phyloP scores from a whole-genome alignment of 2,113 vertebrate genomes.

The Paracanthobrama guichenoti region DNA sequence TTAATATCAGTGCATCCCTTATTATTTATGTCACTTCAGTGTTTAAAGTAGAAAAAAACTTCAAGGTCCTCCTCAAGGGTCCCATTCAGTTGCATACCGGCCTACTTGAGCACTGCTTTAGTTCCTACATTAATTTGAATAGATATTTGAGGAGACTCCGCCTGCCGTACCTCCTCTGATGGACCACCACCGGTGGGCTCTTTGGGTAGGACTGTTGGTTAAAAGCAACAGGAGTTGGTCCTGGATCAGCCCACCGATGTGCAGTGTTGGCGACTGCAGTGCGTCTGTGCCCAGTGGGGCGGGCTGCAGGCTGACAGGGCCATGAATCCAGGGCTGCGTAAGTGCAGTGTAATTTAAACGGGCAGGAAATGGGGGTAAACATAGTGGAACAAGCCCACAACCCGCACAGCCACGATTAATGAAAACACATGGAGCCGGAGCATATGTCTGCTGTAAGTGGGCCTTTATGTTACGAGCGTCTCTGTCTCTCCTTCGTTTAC shows the following conservation, averaged over 20 bases:
- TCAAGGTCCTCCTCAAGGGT: no score
- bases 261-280: neutral
- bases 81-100: no score
- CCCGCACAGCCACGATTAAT: conserved; percentile 41
- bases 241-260: neutral
- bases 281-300: conserved; percentile 30
- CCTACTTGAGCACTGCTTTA: no score
- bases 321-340: conserved; percentile 49
- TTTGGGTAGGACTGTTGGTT: neutral
- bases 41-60: no score
- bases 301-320: conserved; percentile 47
- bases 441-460: conserved; percentile 44
- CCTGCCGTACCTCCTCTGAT: neutral
- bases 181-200: neutral
- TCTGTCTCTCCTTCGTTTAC: conserved; percentile 17
- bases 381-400: conserved; percentile 47
- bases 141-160: neutral
- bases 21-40: neutral
- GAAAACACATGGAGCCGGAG: conserved; percentile 21
- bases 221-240: conserved; percentile 19
- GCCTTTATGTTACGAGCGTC: conserved; percentile 22
- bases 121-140: neutral
- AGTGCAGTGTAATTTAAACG: conserved; percentile 52
- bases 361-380: conserved; percentile 57
- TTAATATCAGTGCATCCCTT: neutral